These are phyloP conservation scores for Lepidurus couesii DNA, from an alignment of 1,140 invertebrate genomes.

Conservation along the genomic window DNA sequence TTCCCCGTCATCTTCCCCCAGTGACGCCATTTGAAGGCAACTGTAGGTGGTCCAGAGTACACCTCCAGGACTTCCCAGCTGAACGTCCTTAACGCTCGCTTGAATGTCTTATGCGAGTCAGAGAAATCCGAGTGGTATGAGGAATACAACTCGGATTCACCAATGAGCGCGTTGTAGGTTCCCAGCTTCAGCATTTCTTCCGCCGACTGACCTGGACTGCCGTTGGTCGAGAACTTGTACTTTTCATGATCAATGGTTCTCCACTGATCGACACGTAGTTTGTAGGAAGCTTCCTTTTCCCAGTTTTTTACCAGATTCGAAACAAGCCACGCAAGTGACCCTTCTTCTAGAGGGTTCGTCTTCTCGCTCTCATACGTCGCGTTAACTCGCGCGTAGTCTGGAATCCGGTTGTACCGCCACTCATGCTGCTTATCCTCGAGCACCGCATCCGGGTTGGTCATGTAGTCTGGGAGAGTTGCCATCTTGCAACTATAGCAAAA, in stretches of 20 bases:
- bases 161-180: constrained; percentile 35
- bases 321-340: constrained; percentile 33
- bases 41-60: constrained; percentile 33
- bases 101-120: constrained; percentile 34
- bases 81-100: constrained; percentile 29
- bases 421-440: constrained; percentile 28
- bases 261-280: constrained; percentile 31
- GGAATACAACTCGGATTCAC: constrained; percentile 33
- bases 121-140: constrained; percentile 18
- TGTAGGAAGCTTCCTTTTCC: constrained; percentile 36
- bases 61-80: constrained; percentile 35
- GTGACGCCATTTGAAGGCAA: constrained; percentile 37
- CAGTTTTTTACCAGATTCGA: constrained; percentile 37
- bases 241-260: constrained; percentile 22
- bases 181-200: constrained; percentile 31
- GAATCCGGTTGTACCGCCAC: constrained; percentile 34
- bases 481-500: not conserved
- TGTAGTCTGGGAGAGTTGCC: constrained; percentile 30
- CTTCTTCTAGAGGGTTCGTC: constrained; percentile 22
- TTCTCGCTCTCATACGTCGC: constrained; percentile 35
- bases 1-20: constrained; percentile 35
- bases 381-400: constrained; percentile 36
- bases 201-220: not conserved
- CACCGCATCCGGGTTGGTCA: constrained; percentile 35
- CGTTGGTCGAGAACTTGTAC: constrained; percentile 34